phyloP scores from a whole-genome alignment of 2,113 vertebrate genomes.

The Crotophaga sulcirostris region DNA sequence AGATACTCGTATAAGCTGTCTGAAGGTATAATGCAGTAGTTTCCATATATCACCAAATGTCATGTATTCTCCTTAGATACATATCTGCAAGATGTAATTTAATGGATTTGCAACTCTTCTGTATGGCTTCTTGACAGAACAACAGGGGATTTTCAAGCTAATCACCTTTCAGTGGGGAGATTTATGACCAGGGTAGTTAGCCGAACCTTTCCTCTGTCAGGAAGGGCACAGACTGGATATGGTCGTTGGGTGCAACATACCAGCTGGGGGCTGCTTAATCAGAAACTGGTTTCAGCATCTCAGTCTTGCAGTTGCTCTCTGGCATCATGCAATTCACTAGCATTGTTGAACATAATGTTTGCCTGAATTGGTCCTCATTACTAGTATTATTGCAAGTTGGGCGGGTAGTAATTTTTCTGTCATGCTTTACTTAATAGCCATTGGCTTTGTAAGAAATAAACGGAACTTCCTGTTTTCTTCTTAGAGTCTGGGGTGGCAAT shows the following conservation, averaged over 20 bases:
- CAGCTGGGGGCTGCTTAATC: neutral
- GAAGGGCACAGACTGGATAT: neutral
- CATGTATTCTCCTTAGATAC: neutral
- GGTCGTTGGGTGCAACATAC: neutral
- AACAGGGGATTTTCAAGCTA: slow-evolving; percentile 20
- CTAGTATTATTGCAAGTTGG: neutral
- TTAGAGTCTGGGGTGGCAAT: neutral
- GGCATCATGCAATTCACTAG: neutral
- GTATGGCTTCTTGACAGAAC: slow-evolving; percentile 10
- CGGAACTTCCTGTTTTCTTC: neutral
- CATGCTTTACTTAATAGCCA: neutral
- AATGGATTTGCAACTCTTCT: slow-evolving; percentile 11
- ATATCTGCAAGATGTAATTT: neutral
- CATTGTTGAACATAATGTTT: neutral
- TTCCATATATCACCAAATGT: neutral
- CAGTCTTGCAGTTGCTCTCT: neutral
- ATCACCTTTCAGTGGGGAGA: slow-evolving; percentile 16
- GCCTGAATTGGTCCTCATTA: neutral
- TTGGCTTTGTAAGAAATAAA: neutral
- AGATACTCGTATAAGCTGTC: neutral
- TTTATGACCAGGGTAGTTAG: neutral
- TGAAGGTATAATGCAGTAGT: neutral
- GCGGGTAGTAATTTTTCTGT: neutral
- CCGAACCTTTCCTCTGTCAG: neutral
- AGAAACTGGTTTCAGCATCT: neutral